These are phyloP conservation scores for Phytoseiulus persimilis DNA, from an alignment of 2,888 invertebrate genomes.

Conservation along the genomic window DNA sequence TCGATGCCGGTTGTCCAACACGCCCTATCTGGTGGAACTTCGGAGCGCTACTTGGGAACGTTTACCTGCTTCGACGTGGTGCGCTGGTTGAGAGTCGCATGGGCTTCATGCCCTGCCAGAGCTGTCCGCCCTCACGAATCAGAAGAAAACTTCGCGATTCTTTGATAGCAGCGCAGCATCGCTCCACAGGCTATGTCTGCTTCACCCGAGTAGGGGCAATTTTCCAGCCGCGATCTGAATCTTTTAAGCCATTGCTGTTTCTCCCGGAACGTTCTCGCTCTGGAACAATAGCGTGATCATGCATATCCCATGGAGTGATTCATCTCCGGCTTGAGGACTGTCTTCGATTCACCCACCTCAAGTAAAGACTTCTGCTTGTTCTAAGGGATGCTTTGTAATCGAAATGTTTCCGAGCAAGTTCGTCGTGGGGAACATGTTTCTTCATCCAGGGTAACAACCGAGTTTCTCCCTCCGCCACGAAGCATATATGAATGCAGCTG, in stretches of 20 bases:
- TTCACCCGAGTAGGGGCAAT: conserved; percentile 10
- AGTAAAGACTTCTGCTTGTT: neutral
- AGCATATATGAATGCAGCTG: conserved; percentile 23
- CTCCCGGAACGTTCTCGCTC: conserved; percentile 22
- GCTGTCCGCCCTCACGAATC: neutral
- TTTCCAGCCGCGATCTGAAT: neutral
- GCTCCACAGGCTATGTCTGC: conserved; percentile 8
- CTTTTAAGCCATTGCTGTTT: conserved; percentile 29
- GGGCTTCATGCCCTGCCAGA: neutral
- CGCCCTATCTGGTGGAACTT: too few relatives aligned
- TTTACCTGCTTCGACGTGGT: neutral
- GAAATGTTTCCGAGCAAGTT: neutral
- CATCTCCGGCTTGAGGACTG: too few relatives aligned
- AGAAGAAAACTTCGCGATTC: neutral
- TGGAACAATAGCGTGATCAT: neutral
- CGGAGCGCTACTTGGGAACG: neutral
- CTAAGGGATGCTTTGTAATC: conserved; percentile 5
- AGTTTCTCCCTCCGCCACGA: conserved; percentile 21
- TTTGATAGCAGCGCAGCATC: conserved; percentile 10
- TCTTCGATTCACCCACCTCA: neutral
- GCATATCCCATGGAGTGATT: too few relatives aligned
- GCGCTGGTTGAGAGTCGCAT: neutral
- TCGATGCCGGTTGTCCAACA: too few relatives aligned
- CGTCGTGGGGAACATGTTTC: neutral
- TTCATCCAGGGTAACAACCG: neutral